Evolutionary conservation across 2,797 vertebrate genomes (phyloP).

Genomic region (Mus spretus): DNA sequence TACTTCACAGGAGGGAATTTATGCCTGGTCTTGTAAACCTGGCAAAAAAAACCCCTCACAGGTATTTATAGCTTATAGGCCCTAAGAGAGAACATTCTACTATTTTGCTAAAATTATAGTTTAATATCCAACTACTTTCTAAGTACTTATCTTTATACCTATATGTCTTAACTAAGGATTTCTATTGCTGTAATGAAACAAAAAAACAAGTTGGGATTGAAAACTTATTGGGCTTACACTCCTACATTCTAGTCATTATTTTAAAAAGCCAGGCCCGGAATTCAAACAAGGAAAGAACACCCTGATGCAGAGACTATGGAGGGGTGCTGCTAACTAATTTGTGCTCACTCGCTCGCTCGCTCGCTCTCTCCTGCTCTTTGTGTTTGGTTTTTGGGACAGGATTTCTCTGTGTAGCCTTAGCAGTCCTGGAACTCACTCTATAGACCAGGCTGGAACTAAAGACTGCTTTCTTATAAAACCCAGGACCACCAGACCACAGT

Average conservation of each 20-base stretch:
- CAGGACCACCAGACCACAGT: background rate
- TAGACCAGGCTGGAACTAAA: background rate
- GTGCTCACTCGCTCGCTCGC: too few relatives aligned
- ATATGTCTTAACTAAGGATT: background rate
- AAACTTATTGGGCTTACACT: background rate
- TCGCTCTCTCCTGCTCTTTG: too few relatives aligned
- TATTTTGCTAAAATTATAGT: slow-evolving; percentile 3
- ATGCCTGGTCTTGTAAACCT: background rate
- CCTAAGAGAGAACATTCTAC: background rate
- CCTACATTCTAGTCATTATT: background rate
- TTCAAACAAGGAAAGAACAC: background rate
- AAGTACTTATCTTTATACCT: background rate
- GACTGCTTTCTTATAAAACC: background rate
- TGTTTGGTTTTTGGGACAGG: too few relatives aligned
- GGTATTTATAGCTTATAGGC: background rate
- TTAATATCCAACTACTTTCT: background rate
- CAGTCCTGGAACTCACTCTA: background rate
- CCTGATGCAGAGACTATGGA: background rate
- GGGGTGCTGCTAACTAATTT: too few relatives aligned
- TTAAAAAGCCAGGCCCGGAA: background rate
- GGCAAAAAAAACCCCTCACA: background rate
- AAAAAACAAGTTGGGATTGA: background rate
- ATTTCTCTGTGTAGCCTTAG: background rate
- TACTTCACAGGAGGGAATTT: background rate
- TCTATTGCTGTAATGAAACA: background rate